These are phyloP conservation scores for Cyanocitta stelleri DNA, from an alignment of 2,113 vertebrate genomes.

Conservation along the genomic window DNA sequence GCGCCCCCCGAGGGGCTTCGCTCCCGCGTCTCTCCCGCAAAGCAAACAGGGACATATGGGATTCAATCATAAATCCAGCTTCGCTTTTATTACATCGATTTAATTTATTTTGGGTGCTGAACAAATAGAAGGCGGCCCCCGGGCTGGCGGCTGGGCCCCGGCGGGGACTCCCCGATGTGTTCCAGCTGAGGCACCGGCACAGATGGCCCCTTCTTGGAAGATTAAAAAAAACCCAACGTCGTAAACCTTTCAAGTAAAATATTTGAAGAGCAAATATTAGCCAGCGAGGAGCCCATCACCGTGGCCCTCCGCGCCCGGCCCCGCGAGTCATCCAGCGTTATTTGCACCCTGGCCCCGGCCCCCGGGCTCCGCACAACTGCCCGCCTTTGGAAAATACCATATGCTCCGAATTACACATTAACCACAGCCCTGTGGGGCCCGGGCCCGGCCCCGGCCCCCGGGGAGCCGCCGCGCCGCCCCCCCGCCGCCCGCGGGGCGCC, in stretches of 20 bases:
- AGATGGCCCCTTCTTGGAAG: constrained; percentile 79
- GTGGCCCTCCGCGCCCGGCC: not conserved
- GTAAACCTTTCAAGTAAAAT: constrained; percentile 82
- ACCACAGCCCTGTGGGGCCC: not conserved
- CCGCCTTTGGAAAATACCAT: constrained; percentile 12
- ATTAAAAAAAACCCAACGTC: constrained; percentile 74
- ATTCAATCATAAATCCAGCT: constrained; percentile 77
- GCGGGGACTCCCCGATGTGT: constrained; percentile 66
- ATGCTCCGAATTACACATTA: constrained; percentile 53
- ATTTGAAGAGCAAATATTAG: constrained; percentile 64
- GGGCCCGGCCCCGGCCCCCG: not conserved
- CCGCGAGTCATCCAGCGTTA: not conserved
- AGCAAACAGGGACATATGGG: constrained; percentile 61
- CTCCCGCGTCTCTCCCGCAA: not conserved
- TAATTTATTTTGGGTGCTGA: constrained; percentile 65
- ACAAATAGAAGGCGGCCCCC: constrained; percentile 74
- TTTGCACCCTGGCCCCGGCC: not conserved
- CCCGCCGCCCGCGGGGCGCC: not conserved
- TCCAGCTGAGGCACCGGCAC: constrained; percentile 73
- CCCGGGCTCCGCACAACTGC: not conserved
- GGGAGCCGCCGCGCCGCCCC: not conserved
- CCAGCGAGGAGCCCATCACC: not conserved
- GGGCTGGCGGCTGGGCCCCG: constrained; percentile 51
- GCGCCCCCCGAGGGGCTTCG: not conserved
- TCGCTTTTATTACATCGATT: constrained; percentile 77